Evolutionary conservation across 2,797 vertebrate genomes (phyloP), one percentile per base, ranked within the genome.

Genomic region (Podarcis lilfordi): DNA sequence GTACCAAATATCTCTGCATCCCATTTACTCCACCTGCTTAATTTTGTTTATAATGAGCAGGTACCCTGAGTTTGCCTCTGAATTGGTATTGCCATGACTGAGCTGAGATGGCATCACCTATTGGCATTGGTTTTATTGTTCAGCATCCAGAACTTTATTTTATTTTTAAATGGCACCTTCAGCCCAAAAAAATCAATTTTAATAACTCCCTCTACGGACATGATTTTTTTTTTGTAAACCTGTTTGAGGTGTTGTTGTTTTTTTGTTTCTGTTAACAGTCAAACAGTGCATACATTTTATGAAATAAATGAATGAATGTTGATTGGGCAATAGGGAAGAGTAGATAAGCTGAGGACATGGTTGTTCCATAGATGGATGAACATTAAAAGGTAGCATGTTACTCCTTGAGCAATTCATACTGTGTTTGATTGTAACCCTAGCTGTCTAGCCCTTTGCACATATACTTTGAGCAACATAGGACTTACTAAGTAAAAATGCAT

Each of bases 301-400:
- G 50, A 55, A 55, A 55, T 55, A 55, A 55, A 55, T 55, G 50
- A 55, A 55, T 55, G 3, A 88, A 83, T 86, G 82, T 45, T 1
- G 4, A 17, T 17, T 15, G 61, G 55, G 25, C 27, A 87, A 61
- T 74, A 11, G 71, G 37, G 37, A 32, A 66, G 64, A 75, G 9
- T 6, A 76, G 9, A 8, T 13, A 27, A 19, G 27, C 9, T 59
- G 19, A 43, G 8, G 13, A 2, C 23, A 37, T 45, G 25, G 10
- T 17, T 29, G 25, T 19, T 5, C 29, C 64, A 29, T n/a, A 35
- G 71, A 50, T 50, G 55, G 3, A 80, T 55, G 40, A 55, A 45
- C 82, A 82, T 83, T 85, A 88, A 86, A 92, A 82, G 91, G 74
- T 43, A 82, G 89, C 88, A 88, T 72, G 55, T 80, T 90, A 87